These are phyloP conservation scores for Natrix natrix DNA, from an alignment of 2,797 vertebrate species.

Conservation along the genomic window DNA sequence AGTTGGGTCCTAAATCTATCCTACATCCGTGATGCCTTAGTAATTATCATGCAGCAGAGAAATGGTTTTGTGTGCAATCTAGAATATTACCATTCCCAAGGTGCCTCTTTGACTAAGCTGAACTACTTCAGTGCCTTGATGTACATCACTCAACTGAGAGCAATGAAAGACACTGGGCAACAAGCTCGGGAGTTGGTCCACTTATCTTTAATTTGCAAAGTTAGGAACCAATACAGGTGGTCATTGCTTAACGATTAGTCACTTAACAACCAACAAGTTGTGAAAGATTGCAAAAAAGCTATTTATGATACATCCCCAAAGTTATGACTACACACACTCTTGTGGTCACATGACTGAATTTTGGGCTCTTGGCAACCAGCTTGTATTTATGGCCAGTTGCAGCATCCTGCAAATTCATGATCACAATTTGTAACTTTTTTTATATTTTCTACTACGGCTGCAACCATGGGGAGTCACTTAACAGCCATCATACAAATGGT, in stretches of 20 bases:
- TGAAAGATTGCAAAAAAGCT: neutral
- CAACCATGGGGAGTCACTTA: neutral
- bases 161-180: neutral
- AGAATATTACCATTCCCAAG: neutral
- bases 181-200: neutral
- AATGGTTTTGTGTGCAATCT: neutral
- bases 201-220: neutral
- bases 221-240: neutral
- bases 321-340: neutral
- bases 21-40: neutral
- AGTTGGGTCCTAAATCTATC: neutral
- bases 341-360: neutral
- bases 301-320: neutral
- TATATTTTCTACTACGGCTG: neutral
- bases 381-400: neutral
- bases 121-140: neutral
- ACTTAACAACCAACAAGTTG: neutral
- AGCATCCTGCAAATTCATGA: neutral
- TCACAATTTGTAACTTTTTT: neutral
- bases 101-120: neutral
- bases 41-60: neutral
- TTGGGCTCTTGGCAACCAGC: neutral
- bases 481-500: neutral
- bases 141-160: neutral
- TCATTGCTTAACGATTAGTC: neutral